phyloP scores from a whole-genome alignment of 2,113 vertebrate species.

The Heterochromis multidens region DNA sequence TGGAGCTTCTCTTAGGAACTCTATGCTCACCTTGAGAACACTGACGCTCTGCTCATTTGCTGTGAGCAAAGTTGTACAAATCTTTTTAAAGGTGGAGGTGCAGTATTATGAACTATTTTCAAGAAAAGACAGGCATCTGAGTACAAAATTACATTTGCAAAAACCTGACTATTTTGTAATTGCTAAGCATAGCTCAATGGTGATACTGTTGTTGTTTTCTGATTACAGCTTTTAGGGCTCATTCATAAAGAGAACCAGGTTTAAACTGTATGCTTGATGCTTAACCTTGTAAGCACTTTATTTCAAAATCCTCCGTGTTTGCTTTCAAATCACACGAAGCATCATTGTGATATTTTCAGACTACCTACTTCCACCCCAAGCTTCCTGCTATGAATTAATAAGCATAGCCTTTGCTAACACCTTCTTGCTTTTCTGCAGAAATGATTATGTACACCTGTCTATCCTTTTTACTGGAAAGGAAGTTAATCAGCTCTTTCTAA shows the following conservation, averaged over 20 bases:
- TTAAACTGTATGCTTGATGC: not conserved
- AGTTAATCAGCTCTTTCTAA: slow-evolving; percentile 12
- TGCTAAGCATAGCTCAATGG: not conserved
- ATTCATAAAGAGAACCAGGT: not conserved
- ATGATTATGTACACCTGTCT: slow-evolving; percentile 22
- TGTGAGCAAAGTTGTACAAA: not conserved
- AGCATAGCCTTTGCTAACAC: slow-evolving; percentile 16
- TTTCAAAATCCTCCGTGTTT: not conserved
- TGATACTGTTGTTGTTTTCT: not conserved
- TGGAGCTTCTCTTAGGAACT: not conserved
- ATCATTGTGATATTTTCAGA: not conserved
- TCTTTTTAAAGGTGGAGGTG: not conserved
- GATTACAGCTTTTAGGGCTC: not conserved
- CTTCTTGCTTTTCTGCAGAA: slow-evolving; percentile 19
- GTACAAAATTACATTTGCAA: not conserved
- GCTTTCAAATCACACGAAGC: not conserved
- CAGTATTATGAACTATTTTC: not conserved
- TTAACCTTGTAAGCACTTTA: not conserved
- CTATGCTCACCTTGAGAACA: not conserved
- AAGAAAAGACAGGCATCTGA: not conserved
- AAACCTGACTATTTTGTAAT: not conserved
- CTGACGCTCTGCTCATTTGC: not conserved
- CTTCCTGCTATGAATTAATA: slow-evolving; percentile 23
- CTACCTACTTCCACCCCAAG: not conserved
- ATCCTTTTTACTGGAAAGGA: slow-evolving; percentile 9